These are phyloP conservation scores for Laticauda colubrina DNA, from an alignment of 2,113 vertebrate species.

Conservation along the genomic window DNA sequence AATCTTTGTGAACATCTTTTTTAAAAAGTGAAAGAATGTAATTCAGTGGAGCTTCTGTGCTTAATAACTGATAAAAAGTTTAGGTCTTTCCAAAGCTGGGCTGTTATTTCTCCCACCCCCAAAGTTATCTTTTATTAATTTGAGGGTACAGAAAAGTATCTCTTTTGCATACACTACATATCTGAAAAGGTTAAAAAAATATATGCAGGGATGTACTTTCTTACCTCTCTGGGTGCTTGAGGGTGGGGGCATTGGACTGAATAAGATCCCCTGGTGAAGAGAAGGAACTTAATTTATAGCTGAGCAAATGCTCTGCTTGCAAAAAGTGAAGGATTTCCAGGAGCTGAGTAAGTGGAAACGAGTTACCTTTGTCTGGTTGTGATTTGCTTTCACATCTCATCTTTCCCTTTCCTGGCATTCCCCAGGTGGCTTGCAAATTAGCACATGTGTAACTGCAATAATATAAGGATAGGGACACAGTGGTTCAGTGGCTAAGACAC, in stretches of 20 bases:
- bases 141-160: neutral
- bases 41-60: constrained; percentile 41
- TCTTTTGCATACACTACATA: accelerated
- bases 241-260: neutral
- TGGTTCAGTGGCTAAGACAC: too few relatives aligned
- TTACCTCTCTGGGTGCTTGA: neutral
- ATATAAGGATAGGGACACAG: neutral
- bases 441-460: too few relatives aligned
- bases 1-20: constrained; percentile 53
- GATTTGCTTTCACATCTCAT: neutral
- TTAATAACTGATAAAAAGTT: constrained; percentile 51
- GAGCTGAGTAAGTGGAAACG: neutral
- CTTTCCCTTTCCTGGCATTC: neutral
- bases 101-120: constrained; percentile 19
- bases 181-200: neutral
- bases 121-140: accelerated
- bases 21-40: constrained; percentile 35
- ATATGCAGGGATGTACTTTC: neutral
- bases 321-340: neutral
- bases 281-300: neutral
- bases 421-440: neutral
- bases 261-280: neutral
- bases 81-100: constrained; percentile 26
- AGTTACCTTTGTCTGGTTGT: neutral
- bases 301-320: neutral